Evolutionary conservation across 2,113 vertebrate genomes (phyloP), one percentile per base, ranked within the genome.

Genomic region (Chlorocebus sabaeus): DNA sequence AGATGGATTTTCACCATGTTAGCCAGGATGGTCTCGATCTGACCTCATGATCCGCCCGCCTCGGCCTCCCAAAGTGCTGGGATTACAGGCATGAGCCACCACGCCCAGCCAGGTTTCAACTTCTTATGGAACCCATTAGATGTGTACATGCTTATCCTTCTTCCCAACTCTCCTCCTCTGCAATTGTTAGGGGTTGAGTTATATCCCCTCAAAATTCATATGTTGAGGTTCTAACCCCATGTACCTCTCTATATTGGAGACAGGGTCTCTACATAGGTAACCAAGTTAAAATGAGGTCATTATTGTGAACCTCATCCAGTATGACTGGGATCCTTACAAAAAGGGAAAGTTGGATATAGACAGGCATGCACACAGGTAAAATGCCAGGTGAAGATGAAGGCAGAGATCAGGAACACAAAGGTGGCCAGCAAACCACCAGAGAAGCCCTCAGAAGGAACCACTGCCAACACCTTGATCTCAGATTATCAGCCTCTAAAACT

Each of bases 81-180:
- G 52, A 55, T 55, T 20, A 55, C 52, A 20, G 52, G 18, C 52
- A 0, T 55, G 52, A 55, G 52, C 52, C 52, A 55, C 52, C 6
- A 7, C 18, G 6, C 52, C 18, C 52, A 55, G 52, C 52, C 43
- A 52, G 23, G 43, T 27, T 89, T 75, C 27, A n/a, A 6, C 35
- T 85, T 73, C 9, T 7, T 0, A 0, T 18, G 9, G 16, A 8
- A 13, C 55, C 10, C 11, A 27, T 55, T 35, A 76, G 32, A 40
- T 5, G 2, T 8, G 40, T 27, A 18, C n/a, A 22, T 0, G 0
- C 6, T 50, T 5, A 3, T 30, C 30, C 55, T 40, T 72, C 30
- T 14, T 20, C 17, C 43, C 4, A 61, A 5, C 23, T 45, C n/a
- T 55, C 22, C 50, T 75, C 64, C 55, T 35, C n/a, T 14, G 18